Evolutionary conservation across 2,888 invertebrate genomes (phyloP), one percentile per base, ranked within the genome.

Genomic region (Cataglyphis albicans): DNA sequence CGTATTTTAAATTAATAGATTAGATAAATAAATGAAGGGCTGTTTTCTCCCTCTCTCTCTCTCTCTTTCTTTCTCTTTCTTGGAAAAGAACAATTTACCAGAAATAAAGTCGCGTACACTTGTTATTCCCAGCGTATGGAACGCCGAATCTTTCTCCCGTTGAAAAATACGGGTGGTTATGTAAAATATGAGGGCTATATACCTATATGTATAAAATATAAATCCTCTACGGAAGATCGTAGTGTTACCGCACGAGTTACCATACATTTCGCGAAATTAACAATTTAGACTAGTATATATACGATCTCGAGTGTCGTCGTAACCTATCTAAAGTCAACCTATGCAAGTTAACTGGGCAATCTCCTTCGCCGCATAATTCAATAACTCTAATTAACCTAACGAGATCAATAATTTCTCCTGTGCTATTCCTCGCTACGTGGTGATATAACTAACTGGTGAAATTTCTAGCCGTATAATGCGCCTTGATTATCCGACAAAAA

Each of bases 341-440:
- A 83, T 91, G 84, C 86, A 83, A 91, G 87, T 90, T 91, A 90
- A 87, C 88, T 83, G 80, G 86, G 87, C 88, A 91, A 91, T 92
- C 89, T 92, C 90, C 91, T 90, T 88, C 88, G 78, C 85, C 87
- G 78, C 90, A 88, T 91, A 91, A 91, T 89, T 90, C 91, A 91
- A 91, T 92, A 90, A 92, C 89, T 92, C 91, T 92, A 92, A 93
- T 93, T 91, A 92, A 90, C 90, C 88, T 89, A 90, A 91, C 90
- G 87, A 91, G 90, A 88, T 92, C 92, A 92, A 92, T 93, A 92
- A 93, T 91, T 92, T 91, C 90, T 84, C 84, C 70, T 83, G 68
- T 44, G 61, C 80, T 29, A 52, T 65, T 29, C 35, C 52, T 55
- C 29, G 57, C 32, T 67, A 18, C 70, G 57, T 52, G 57, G 38